Evolutionary conservation across 2,797 vertebrate species (phyloP).

Genomic region (Decapterus maruadsi): DNA sequence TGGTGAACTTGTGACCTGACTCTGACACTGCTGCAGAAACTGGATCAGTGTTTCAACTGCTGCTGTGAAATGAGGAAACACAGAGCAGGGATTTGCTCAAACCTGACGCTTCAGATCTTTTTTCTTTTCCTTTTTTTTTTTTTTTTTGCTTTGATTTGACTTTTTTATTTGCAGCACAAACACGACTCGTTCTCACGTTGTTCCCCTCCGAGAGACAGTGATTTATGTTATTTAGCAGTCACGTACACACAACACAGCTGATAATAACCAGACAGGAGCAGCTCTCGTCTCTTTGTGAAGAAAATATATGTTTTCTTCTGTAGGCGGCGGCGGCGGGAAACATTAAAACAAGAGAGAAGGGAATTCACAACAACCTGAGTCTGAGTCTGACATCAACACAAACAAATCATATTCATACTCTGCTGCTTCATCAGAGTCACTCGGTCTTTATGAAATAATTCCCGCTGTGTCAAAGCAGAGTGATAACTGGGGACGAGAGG

Average conservation of each 20-base stretch:
- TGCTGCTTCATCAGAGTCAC: conserved; percentile 5
- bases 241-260: not conserved
- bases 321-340: not conserved
- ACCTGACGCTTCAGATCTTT: conserved; percentile 8
- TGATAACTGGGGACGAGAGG: conserved; percentile 3
- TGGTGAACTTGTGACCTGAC: not conserved
- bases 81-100: not conserved
- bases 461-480: conserved; percentile 7
- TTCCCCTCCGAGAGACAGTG: too few species aligned
- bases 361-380: conserved; percentile 29
- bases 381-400: conserved; percentile 9
- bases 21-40: not conserved
- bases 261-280: conserved; percentile 14
- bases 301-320: not conserved
- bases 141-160: conserved; percentile 19
- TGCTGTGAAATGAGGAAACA: conserved; percentile 18
- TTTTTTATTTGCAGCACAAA: not conserved
- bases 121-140: not conserved
- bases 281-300: conserved; percentile 18
- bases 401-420: conserved; percentile 23
- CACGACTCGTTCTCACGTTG: not conserved
- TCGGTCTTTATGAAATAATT: conserved; percentile 16
- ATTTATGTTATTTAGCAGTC: too few species aligned
- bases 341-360: not conserved
- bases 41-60: conserved; percentile 22